Base-by-base conservation (phyloP, 2,888 invertebrate species). In the Drosophila emarginata region DNA sequence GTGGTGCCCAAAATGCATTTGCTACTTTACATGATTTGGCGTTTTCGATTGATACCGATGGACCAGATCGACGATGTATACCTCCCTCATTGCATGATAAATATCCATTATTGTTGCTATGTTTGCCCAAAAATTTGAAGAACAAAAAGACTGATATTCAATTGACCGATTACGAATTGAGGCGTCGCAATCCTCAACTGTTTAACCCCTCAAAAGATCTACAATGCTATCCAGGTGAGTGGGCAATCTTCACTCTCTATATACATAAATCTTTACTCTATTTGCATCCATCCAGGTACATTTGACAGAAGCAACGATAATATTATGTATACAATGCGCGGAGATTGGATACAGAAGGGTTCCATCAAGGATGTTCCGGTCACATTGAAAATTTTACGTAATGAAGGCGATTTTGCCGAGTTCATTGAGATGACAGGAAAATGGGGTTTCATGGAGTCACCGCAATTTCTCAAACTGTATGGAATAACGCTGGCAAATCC, bases 1-100 rank as follows among this genome's bases (percentile, higher is more conserved):
- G 77, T 61, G 2, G 74, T 82, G 52, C 79, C 6, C 26, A 52
- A 26, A 52, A 26, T 2, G 62, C 67, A 28, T 91, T 90, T 65
- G 86, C 89, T 52, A 87, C 89, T 61, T 74, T 91, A 36, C 79
- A 80, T 5, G 90, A 91, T 28, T 67, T 92, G 74, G 91, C 91
- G 14, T 81, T 87, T 65, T 90, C 77, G 59, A 91, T 91, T 73
- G 84, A 83, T 58, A 88, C 91, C 9, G 84, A 89, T 53, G 85
- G 87, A 2, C 76, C 77, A 7, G 80, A 80, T 26, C 90, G 90
- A 58, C 85, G 87, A 53, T 88, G 97, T 83, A 93, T 97, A 89
- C 97, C 96, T 21, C 96, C 97, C 9, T 96, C 97, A 0, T 97
- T 97, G 93, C 96, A 96, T 92, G 97, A 91, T 71, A 91, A 91